Percentiles rank a stretch among this genome's conserved stretches.
Evolutionary conservation across 2,797 vertebrate genomes (phyloP).

Genomic region (Poecilia gillii): DNA sequence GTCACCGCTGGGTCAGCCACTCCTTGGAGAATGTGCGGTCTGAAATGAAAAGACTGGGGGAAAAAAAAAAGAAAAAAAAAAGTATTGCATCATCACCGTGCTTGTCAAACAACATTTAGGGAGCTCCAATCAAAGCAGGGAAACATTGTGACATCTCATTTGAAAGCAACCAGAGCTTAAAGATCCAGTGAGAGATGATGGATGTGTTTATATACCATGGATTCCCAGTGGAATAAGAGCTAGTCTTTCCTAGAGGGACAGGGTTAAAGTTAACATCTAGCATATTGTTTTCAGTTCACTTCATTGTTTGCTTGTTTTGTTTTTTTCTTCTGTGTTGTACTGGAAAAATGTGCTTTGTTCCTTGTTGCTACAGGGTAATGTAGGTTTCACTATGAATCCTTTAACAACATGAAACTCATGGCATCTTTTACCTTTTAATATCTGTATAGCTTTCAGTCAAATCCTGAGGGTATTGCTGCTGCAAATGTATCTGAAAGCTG

Average conservation of each 20-base stretch:
- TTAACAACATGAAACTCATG: constrained; percentile 1
- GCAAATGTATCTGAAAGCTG: neutral
- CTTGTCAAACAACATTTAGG: constrained; percentile 9
- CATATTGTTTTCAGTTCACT: neutral
- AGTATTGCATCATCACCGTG: neutral
- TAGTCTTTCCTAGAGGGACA: neutral
- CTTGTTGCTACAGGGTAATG: neutral
- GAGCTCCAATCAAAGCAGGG: neutral
- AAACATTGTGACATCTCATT: neutral
- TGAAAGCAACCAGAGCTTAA: neutral
- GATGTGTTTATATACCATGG: neutral
- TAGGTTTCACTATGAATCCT: neutral
- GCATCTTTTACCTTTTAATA: neutral
- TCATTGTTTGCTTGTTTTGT: neutral
- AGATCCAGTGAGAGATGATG: neutral
- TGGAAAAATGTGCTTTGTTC: neutral
- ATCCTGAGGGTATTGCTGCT: neutral
- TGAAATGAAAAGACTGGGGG: constrained; percentile 8
- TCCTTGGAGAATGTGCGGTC: constrained; percentile 2
- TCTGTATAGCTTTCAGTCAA: neutral
- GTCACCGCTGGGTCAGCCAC: constrained; percentile 3
- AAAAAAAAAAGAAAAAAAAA: neutral
- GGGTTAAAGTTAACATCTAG: neutral
- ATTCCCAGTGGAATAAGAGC: neutral
- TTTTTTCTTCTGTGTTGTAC: neutral